A percentile compares a stretch with the other conserved stretches of the same genome.
These are phyloP conservation scores for Chrysodeixis includens DNA, from an alignment of 2,888 invertebrate species.

Conservation along the genomic window DNA sequence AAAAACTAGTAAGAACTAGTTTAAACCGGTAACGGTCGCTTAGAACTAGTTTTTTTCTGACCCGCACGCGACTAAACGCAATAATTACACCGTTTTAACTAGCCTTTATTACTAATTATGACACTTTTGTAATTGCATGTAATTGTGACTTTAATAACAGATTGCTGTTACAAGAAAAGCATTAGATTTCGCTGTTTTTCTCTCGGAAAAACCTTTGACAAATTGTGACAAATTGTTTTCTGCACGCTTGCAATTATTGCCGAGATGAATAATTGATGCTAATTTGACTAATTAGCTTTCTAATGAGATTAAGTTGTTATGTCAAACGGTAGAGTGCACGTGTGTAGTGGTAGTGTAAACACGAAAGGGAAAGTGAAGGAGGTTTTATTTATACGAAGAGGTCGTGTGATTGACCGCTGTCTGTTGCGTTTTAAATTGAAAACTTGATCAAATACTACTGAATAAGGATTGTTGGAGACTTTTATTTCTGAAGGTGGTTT, in stretches of 20 bases:
- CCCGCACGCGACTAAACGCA: slow-evolving; percentile 57
- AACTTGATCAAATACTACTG: not conserved
- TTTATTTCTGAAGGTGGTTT: no score
- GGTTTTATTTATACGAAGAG: not conserved
- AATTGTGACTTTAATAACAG: slow-evolving; percentile 54
- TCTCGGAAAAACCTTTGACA: slow-evolving; percentile 40
- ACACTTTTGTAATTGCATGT: slow-evolving; percentile 55
- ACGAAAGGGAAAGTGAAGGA: slow-evolving; percentile 15
- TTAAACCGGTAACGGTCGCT: slow-evolving; percentile 10
- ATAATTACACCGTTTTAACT: slow-evolving; percentile 47
- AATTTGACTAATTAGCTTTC: slow-evolving; percentile 38
- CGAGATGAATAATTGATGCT: slow-evolving; percentile 19
- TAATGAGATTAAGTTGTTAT: slow-evolving; percentile 40
- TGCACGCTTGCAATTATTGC: slow-evolving; percentile 24
- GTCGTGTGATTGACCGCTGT: not conserved
- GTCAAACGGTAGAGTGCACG: slow-evolving; percentile 24
- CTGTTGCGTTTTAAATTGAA: not conserved
- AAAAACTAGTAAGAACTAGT: slow-evolving; percentile 45
- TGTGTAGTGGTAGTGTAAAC: slow-evolving; percentile 15
- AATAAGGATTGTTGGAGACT: no score
- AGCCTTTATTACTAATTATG: slow-evolving; percentile 61
- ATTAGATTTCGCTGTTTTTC: slow-evolving; percentile 43
- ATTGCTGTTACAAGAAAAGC: slow-evolving; percentile 45
- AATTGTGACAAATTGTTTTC: slow-evolving; percentile 58
- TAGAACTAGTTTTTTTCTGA: slow-evolving; percentile 36